Evolutionary conservation across 64 coral and sea anemone genomes (phyloP), one percentile per base, ranked within the genome.

Genomic region (Pocillopora damicornis): DNA sequence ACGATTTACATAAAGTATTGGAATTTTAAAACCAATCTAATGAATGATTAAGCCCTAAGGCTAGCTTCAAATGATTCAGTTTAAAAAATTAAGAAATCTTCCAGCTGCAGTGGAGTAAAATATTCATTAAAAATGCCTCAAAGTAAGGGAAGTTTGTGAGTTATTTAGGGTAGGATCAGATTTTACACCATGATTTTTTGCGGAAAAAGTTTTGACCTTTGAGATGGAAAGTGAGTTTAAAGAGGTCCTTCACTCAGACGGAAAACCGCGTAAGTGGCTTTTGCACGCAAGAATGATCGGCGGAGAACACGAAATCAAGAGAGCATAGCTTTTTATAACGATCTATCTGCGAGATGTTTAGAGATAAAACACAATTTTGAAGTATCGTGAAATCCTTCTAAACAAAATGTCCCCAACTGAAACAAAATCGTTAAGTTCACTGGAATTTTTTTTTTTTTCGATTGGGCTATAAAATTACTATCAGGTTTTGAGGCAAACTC

Each of bases 1-100:
- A 37, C 10, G 17, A 83, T 83, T 83, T n/a, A 34, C 81, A 83
- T 83, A 69, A 17, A 56, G 64, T 58, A 68, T 85, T 85, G 81
- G 81, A 73, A 85, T 73, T 85, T 58, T 22, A 45, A 85, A 84
- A 38, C 68, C 42, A 73, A 72, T 73, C 64, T 23, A 51, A 7
- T 73, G 1, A 30, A 37, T 85, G 72, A 71, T 85, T 68, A 83
- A 25, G 61, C 35, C 81, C 61, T 18, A 13, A 13, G 62, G 59
- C 30, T 20, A 77, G 42, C 15, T 36, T n/a, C 25, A 15, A 51
- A 58, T 22, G 18, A 51, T 16, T 45, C 16, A 38, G 13, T 77
- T 77, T 56, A 10, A 22, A n/a, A 6, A 57, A 25, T 71, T 23
- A 71, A n/a, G 25, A 71, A 25, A 71, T 11, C 7, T 71, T 37